Conservation (phyloP, 2,888 invertebrate genomes). For the Agriopis leucophaearia region DNA sequence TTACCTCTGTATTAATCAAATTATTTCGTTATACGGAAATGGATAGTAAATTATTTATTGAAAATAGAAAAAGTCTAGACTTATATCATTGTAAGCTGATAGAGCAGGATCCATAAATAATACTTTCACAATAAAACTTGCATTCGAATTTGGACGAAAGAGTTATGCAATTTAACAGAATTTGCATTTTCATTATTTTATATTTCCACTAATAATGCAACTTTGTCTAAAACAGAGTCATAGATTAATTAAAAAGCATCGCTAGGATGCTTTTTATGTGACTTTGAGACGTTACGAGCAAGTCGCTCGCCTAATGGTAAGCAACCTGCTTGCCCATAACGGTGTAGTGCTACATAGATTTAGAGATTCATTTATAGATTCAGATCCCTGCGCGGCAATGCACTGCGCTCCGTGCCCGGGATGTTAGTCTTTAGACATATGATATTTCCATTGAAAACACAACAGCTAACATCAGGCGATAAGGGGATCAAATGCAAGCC, state of each 20-base stretch:
- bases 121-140: constrained; percentile 16
- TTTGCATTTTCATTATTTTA: constrained; percentile 1
- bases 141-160: constrained; percentile 12
- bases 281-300: not conserved
- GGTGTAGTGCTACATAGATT: too few relatives aligned
- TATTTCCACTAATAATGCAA: not conserved
- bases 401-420: too few relatives aligned
- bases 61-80: not conserved
- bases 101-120: constrained; percentile 1
- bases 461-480: too few relatives aligned
- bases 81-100: not conserved
- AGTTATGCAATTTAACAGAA: constrained; percentile 8
- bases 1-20: not conserved
- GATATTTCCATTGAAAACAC: too few relatives aligned
- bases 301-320: too few relatives aligned
- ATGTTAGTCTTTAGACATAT: too few relatives aligned
- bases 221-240: constrained; percentile 5
- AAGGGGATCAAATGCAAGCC: too few relatives aligned
- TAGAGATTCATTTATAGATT: too few relatives aligned
- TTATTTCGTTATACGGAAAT: not conserved
- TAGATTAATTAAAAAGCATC: not conserved
- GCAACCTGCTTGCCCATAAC: too few relatives aligned
- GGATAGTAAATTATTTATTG: not conserved
- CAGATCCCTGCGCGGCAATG: too few relatives aligned
- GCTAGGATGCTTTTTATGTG: not conserved